Conservation (phyloP, 2,797 vertebrate genomes). For the Erithacus rubecula region DNA sequence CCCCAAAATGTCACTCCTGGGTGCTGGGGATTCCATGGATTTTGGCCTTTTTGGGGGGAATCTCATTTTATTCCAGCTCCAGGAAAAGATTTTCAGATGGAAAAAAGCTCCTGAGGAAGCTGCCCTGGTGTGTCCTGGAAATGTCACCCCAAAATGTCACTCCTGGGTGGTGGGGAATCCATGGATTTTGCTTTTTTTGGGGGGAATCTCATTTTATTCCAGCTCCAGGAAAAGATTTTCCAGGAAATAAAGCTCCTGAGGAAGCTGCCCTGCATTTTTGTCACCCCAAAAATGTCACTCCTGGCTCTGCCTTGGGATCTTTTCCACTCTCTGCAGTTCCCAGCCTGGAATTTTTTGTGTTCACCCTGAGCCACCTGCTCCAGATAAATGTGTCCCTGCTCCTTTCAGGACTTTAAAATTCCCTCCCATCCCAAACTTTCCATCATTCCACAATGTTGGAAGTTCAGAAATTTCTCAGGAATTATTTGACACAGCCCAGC, state of each 20-base stretch:
- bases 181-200: accelerated
- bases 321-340: neutral
- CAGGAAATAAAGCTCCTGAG: neutral
- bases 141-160: too few species aligned
- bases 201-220: neutral
- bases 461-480: neutral
- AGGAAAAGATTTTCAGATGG: neutral
- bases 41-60: neutral
- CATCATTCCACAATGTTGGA: neutral
- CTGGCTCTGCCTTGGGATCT: neutral
- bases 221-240: neutral
- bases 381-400: accelerated
- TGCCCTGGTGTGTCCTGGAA: too few species aligned
- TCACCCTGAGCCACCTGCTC: neutral
- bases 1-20: neutral
- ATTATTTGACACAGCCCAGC: neutral
- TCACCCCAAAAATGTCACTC: neutral
- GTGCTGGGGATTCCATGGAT: accelerated
- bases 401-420: neutral
- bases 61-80: neutral
- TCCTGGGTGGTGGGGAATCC: too few species aligned
- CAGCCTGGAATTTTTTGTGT: accelerated
- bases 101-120: neutral
- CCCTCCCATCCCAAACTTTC: neutral
- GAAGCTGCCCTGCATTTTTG: neutral